Conservation (phyloP, 2,113 vertebrate genomes). For the Scytalopus superciliaris region DNA sequence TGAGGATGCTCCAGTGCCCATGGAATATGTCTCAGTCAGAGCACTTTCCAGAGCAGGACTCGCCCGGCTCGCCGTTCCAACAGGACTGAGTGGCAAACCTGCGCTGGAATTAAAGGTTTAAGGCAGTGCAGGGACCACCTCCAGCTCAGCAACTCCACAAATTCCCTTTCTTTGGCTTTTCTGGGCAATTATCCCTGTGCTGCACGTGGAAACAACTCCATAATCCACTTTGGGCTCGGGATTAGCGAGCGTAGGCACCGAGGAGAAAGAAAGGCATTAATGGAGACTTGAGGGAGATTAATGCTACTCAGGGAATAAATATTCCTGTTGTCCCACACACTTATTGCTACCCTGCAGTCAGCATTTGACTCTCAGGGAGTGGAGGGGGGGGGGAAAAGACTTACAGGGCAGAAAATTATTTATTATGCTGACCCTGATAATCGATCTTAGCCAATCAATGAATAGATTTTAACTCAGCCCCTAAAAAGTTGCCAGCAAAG, state of each 20-base stretch:
- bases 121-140: not conserved
- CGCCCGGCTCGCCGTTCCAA: no score
- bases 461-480: no score
- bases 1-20: constrained; percentile 63
- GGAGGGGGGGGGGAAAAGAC: rapidly evolving
- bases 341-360: not conserved
- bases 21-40: constrained; percentile 68
- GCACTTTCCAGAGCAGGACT: no score
- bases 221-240: constrained; percentile 17
- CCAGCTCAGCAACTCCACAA: not conserved
- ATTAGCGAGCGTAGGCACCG: not conserved
- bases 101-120: constrained; percentile 13
- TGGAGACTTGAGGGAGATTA: not conserved
- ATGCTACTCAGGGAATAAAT: not conserved
- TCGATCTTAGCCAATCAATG: not conserved
- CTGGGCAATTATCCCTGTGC: not conserved
- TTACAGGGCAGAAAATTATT: not conserved
- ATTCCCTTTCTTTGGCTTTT: constrained; percentile 1
- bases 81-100: not conserved
- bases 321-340: not conserved
- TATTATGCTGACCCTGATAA: not conserved
- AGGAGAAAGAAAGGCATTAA: constrained; percentile 44
- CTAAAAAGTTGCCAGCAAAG: no score
- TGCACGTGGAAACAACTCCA: not conserved
- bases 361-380: not conserved